A percentile compares a stretch with the other conserved stretches of the same genome.
These are phyloP conservation scores for Anthopleura xanthogrammica DNA, from an alignment of 92 coral and sea anemone species.

Conservation along the genomic window DNA sequence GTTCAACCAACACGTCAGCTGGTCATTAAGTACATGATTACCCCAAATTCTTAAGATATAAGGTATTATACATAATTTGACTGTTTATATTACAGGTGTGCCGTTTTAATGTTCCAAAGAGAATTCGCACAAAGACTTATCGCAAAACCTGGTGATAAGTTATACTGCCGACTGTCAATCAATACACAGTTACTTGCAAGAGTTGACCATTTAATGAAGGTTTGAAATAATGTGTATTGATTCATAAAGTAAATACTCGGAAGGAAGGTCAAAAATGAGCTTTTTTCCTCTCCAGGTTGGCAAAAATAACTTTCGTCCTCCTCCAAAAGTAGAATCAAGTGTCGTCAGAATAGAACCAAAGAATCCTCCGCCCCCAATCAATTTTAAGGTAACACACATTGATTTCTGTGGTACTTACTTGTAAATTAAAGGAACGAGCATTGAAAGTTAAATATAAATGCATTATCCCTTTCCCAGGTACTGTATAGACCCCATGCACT, in stretches of 20 bases:
- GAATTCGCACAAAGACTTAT: conserved; percentile 94
- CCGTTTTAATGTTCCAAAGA: conserved; percentile 95
- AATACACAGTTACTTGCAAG: conserved; percentile 94
- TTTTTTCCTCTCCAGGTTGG: conserved; percentile 62
- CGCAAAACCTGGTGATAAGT: conserved; percentile 96
- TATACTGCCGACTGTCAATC: conserved; percentile 93
- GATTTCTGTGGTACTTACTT: too few species aligned
- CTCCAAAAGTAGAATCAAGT: conserved; percentile 99
- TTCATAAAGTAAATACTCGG: neutral
- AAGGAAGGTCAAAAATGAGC: neutral
- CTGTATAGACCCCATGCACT: too few species aligned
- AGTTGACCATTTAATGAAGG: conserved; percentile 98
- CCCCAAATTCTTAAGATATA: neutral
- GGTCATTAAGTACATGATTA: too few species aligned
- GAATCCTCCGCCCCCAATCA: conserved; percentile 96
- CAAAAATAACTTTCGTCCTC: conserved; percentile 96
- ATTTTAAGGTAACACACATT: conserved; percentile 63
- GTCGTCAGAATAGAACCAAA: conserved; percentile 98
- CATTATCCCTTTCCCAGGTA: too few species aligned
- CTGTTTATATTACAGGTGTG: conserved; percentile 61
- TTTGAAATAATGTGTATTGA: neutral
- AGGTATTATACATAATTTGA: neutral
- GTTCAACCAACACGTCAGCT: too few species aligned
- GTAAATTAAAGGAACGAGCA: too few species aligned
- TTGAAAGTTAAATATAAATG: too few species aligned